These are phyloP conservation scores for Odontophorus gujanensis DNA, from an alignment of 2,113 vertebrate species.

Conservation along the genomic window DNA sequence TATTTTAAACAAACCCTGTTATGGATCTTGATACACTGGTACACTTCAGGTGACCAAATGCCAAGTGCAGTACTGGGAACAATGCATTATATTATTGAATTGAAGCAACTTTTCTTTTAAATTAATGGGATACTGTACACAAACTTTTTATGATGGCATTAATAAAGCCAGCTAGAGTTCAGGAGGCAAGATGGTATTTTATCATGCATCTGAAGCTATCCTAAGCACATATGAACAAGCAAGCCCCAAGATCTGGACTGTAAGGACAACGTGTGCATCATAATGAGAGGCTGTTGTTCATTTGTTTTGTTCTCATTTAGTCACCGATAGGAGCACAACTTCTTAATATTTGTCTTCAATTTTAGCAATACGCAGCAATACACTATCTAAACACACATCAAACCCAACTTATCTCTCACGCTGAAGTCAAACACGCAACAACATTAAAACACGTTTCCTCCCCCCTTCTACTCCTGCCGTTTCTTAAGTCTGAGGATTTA, in stretches of 20 bases:
- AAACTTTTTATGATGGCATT: constrained; percentile 46
- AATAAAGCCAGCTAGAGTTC: constrained; percentile 42
- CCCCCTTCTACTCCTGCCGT: rapidly evolving
- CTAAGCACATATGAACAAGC: constrained; percentile 27
- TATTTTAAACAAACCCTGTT: neutral
- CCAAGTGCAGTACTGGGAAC: neutral
- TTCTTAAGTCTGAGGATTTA: neutral
- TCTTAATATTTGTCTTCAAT: constrained; percentile 43
- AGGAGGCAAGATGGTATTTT: constrained; percentile 20
- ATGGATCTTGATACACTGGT: rapidly evolving
- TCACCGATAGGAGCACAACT: constrained; percentile 42
- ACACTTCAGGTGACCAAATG: neutral
- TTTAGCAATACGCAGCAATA: constrained; percentile 32
- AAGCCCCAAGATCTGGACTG: neutral
- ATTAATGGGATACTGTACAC: constrained; percentile 17
- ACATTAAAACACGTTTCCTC: neutral
- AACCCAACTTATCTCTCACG: neutral
- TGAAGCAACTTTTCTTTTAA: constrained; percentile 40
- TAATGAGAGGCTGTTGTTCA: neutral
- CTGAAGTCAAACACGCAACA: neutral
- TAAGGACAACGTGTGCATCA: constrained; percentile 18
- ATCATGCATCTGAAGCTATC: constrained; percentile 25
- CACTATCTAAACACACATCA: neutral
- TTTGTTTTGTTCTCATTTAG: constrained; percentile 49
- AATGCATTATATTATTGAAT: constrained; percentile 2